These are phyloP conservation scores for Fragariocoptes setiger DNA, from an alignment of 1,140 invertebrate species.

Conservation along the genomic window DNA sequence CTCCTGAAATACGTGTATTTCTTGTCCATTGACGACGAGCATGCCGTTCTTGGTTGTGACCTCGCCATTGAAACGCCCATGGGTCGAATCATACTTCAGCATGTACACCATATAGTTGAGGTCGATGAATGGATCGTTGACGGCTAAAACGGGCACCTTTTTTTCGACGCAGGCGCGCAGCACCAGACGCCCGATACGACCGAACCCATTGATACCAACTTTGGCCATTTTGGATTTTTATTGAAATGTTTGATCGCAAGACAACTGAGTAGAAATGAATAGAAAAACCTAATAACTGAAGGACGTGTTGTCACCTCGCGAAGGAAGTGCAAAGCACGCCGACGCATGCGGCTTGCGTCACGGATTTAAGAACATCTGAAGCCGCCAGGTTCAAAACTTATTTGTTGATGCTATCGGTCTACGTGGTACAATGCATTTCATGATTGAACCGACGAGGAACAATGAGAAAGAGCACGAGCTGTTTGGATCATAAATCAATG, in stretches of 20 bases:
- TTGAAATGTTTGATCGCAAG: neutral
- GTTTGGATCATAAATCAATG: no score
- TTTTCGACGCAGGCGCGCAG: slow-evolving; percentile 20
- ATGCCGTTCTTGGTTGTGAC: slow-evolving; percentile 36
- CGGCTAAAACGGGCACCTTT: slow-evolving; percentile 33
- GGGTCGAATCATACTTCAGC: slow-evolving; percentile 91
- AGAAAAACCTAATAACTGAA: no score
- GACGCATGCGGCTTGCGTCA: no score
- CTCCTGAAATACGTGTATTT: slow-evolving; percentile 49
- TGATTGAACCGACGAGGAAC: no score
- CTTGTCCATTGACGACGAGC: slow-evolving; percentile 53
- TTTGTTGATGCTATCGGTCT: no score
- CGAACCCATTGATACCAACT: slow-evolving; percentile 23
- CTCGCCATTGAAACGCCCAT: slow-evolving; percentile 58
- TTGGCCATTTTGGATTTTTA: neutral
- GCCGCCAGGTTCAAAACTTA: no score
- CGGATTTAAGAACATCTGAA: no score
- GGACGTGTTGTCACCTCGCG: no score
- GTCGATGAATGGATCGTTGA: slow-evolving; percentile 78
- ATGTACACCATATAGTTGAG: slow-evolving; percentile 85
- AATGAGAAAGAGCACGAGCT: no score
- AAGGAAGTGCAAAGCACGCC: no score
- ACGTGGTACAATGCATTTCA: no score
- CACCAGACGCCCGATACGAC: slow-evolving; percentile 28
- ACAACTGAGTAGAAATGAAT: no score